Evolutionary conservation across 1,140 invertebrate genomes (phyloP), one percentile per base, ranked within the genome.

Genomic region (Drosophila murphyi): DNA sequence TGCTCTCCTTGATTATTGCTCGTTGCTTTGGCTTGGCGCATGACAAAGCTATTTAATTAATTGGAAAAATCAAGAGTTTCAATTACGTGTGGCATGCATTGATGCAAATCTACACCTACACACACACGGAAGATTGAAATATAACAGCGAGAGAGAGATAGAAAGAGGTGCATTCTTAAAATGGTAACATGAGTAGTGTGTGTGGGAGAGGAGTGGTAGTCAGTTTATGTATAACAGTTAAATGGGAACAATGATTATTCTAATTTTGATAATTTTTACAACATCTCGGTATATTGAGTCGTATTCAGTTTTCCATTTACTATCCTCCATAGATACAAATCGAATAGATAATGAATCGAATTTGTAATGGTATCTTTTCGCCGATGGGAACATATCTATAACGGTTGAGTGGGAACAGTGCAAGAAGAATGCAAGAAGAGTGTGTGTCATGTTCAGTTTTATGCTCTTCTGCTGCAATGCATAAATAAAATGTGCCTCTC

Each of bases 1-100:
- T 6, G 32, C 20, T 12, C 37, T 31, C 50, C 31, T 72, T 37
- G 31, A 43, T 28, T 61, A 34, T 41, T 61, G 32, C 52, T 59
- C 59, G 32, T 43, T 43, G 39, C 39, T n/a, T 43, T 50, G 47
- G 55, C 48, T 47, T 50, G 41, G 48, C 59, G 59, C 60, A 60
- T 76, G 68, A 79, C 73, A 79, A 71, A 77, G 81, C 52, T 51
- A 72, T 80, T 72, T 83, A 81, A 89, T 88, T 89, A 85, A 89
- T 80, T 80, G 71, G 51, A 65, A 80, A 80, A 71, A 74, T 88
- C 76, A 75, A 80, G 76, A 57, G 79, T 72, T 79, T 76, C 81
- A 87, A 82, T 82, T 88, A 76, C 73, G 76, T 87, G 72, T 87
- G 72, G 54, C 65, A 51, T 50, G 79, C 67, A 82, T 76, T 77